A percentile compares a stretch with the other conserved stretches of the same genome.
phyloP scores from a whole-genome alignment of 2,888 invertebrate species.

The Morinoia aosen region DNA sequence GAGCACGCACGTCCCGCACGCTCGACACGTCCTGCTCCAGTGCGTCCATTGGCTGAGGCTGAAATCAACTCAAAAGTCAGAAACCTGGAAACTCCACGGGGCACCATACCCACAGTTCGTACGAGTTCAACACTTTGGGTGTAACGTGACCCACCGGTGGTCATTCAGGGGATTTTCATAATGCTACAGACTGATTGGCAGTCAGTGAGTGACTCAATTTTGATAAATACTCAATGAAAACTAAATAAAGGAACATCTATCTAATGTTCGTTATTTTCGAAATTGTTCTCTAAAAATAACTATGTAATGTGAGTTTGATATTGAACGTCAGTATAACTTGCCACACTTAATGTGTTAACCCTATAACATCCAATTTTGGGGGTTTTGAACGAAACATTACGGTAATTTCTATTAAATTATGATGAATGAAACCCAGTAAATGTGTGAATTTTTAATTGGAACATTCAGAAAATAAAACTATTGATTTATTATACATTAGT shows the following conservation, averaged over 20 bases:
- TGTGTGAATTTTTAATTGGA: too few relatives aligned
- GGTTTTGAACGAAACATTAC: too few relatives aligned
- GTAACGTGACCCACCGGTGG: too few relatives aligned
- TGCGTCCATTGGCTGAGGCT: background rate
- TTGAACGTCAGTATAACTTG: too few relatives aligned
- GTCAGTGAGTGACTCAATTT: background rate
- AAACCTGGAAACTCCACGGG: background rate
- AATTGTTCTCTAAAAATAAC: background rate
- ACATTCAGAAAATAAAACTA: too few relatives aligned
- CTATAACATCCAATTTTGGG: too few relatives aligned
- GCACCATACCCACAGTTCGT: background rate
- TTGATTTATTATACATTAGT: too few relatives aligned
- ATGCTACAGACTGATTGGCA: too few relatives aligned
- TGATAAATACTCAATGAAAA: background rate
- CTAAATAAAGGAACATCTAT: background rate
- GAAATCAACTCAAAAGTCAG: background rate
- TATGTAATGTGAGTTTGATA: background rate
- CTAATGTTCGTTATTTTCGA: background rate
- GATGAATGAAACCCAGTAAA: too few relatives aligned
- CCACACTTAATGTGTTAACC: too few relatives aligned
- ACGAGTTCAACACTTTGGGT: background rate
- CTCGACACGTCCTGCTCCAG: constrained; percentile 32
- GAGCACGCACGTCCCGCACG: background rate
- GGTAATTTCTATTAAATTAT: too few relatives aligned
- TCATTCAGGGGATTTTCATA: too few relatives aligned